Evolutionary conservation across 2,888 invertebrate genomes (phyloP).

Genomic region (Fragum fragum): DNA sequence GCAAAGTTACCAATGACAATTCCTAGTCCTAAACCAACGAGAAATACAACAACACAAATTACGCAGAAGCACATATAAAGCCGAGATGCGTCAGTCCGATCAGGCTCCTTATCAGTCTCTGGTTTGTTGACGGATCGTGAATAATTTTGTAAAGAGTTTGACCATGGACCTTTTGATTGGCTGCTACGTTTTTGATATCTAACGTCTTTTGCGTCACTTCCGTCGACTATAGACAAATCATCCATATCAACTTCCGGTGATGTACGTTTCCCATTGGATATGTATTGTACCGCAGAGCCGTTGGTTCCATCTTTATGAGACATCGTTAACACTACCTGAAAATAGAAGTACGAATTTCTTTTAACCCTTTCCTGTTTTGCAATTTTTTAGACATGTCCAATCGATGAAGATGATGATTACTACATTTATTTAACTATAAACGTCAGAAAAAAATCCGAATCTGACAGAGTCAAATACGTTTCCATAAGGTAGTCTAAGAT

Average conservation of each 20-base stretch:
- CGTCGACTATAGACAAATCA: not conserved
- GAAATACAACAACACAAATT: slow-evolving; percentile 33
- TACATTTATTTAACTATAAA: no score
- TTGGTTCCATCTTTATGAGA: not conserved
- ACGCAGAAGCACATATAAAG: not conserved
- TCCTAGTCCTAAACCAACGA: slow-evolving; percentile 49
- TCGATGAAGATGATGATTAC: no score
- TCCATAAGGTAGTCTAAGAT: no score
- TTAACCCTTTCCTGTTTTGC: no score
- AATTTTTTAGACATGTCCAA: no score
- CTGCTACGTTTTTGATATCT: not conserved
- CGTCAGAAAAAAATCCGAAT: no score
- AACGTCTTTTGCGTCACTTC: not conserved
- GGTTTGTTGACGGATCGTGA: slow-evolving; percentile 9
- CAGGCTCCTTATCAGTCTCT: not conserved
- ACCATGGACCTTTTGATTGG: slow-evolving; percentile 24
- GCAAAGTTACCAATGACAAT: slow-evolving; percentile 55
- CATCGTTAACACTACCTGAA: not conserved
- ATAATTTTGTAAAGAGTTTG: slow-evolving; percentile 18
- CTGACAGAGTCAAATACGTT: no score
- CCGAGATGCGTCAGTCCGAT: not conserved
- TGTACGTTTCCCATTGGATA: not conserved
- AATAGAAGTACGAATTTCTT: no score
- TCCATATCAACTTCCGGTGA: not conserved
- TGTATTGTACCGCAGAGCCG: not conserved